These are phyloP conservation scores for Thecophora atra DNA, from an alignment of 2,888 invertebrate species.

Conservation along the genomic window DNA sequence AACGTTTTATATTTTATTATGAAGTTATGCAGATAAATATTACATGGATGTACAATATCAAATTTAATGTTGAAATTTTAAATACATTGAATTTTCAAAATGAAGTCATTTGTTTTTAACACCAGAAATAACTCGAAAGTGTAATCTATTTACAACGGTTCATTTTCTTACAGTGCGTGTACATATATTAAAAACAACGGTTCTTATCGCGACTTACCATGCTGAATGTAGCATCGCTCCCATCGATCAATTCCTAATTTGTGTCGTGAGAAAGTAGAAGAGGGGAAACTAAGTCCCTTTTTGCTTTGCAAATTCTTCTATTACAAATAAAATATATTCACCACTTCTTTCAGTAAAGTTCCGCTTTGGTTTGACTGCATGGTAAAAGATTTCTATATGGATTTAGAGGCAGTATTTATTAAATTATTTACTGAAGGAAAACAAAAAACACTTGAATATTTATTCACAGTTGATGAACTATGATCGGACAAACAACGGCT, in stretches of 20 bases:
- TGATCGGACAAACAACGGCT: not conserved
- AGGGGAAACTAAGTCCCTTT: not conserved
- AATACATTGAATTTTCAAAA: not conserved
- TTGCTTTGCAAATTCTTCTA: not conserved
- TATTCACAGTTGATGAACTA: not conserved
- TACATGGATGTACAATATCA: too few species aligned
- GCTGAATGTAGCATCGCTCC: not conserved
- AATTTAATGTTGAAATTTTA: slow-evolving; percentile 45
- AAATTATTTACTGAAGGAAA: not conserved
- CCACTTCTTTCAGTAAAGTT: slow-evolving; percentile 21
- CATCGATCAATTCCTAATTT: not conserved
- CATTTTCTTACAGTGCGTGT: not conserved
- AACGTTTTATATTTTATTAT: too few species aligned
- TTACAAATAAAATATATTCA: not conserved
- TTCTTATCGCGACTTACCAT: not conserved
- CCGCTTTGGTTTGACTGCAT: slow-evolving; percentile 13
- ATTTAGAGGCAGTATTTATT: not conserved
- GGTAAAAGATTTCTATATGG: not conserved
- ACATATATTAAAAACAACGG: not conserved
- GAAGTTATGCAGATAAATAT: too few species aligned
- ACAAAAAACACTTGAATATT: not conserved
- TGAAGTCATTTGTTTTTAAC: not conserved
- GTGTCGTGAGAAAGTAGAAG: not conserved
- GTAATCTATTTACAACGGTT: not conserved
- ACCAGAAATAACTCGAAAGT: not conserved